phyloP scores from a whole-genome alignment of 2,797 vertebrate genomes.

The Pelobates cultripes region DNA sequence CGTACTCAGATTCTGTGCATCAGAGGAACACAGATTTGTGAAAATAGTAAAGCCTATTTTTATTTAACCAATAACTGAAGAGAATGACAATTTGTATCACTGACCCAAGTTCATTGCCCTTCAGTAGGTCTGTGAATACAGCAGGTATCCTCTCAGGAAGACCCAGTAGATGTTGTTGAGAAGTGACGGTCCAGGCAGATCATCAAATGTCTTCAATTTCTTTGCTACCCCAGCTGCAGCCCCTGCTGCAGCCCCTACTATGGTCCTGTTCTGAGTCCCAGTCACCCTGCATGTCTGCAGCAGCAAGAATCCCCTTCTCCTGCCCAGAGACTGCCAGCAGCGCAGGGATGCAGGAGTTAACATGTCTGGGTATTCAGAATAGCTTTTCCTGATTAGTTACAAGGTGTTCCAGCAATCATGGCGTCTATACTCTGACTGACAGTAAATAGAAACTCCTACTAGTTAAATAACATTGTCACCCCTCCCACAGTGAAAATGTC shows the following conservation, averaged over 20 bases:
- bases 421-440: neutral
- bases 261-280: conserved; percentile 28
- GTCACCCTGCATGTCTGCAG: conserved; percentile 10
- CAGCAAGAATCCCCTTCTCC: conserved; percentile 7
- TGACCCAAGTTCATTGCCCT: too few relatives aligned
- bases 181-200: conserved; percentile 60
- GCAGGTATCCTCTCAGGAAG: conserved; percentile 65
- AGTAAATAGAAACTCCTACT: neutral
- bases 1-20: too few relatives aligned
- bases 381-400: neutral
- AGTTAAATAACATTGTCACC: neutral
- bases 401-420: neutral
- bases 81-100: too few relatives aligned
- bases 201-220: conserved; percentile 59
- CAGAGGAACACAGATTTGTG: too few relatives aligned
- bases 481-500: too few relatives aligned
- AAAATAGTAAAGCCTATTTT: too few relatives aligned
- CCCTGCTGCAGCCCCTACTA: conserved; percentile 65
- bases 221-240: conserved; percentile 42
- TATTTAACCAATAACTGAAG: too few relatives aligned
- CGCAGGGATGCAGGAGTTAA: neutral
- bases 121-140: conserved; percentile 64
- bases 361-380: neutral
- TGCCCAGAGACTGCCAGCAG: neutral
- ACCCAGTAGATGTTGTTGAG: conserved; percentile 63